Evolutionary conservation across 2,797 vertebrate species (phyloP).

Genomic region (Diplodus sargus): DNA sequence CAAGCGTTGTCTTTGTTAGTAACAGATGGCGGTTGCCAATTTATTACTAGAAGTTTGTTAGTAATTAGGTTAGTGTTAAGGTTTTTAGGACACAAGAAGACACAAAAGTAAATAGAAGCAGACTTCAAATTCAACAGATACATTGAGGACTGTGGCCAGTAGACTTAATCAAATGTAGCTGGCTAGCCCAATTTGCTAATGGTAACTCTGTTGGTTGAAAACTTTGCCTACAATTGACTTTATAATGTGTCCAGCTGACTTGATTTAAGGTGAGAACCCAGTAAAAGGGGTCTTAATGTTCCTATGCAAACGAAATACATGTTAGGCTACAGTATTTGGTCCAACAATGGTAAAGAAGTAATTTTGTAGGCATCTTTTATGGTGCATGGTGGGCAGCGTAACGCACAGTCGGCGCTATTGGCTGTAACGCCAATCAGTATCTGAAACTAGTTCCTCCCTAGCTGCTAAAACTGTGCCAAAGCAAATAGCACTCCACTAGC

Average conservation of each 20-base stretch:
- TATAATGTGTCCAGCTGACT: not conserved
- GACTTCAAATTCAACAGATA: not conserved
- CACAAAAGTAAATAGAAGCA: not conserved
- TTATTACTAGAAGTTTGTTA: not conserved
- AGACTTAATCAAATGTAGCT: not conserved
- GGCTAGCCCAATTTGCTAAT: not conserved
- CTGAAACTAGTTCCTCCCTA: no score
- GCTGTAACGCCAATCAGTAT: no score
- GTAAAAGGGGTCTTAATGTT: not conserved
- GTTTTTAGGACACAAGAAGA: not conserved
- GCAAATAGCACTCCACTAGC: no score
- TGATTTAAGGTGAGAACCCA: not conserved
- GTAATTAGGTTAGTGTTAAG: not conserved
- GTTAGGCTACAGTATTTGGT: no score
- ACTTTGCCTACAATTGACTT: not conserved
- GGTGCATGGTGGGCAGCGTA: no score
- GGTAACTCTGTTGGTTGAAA: not conserved
- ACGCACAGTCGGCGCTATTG: no score
- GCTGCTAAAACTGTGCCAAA: no score
- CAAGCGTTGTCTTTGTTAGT: not conserved
- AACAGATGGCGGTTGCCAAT: not conserved
- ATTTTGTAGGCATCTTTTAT: no score
- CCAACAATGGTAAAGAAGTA: no score
- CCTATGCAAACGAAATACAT: no score
- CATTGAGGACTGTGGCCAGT: not conserved